phyloP scores from a whole-genome alignment of 2,888 invertebrate species.

The Drosophila lacicola region DNA sequence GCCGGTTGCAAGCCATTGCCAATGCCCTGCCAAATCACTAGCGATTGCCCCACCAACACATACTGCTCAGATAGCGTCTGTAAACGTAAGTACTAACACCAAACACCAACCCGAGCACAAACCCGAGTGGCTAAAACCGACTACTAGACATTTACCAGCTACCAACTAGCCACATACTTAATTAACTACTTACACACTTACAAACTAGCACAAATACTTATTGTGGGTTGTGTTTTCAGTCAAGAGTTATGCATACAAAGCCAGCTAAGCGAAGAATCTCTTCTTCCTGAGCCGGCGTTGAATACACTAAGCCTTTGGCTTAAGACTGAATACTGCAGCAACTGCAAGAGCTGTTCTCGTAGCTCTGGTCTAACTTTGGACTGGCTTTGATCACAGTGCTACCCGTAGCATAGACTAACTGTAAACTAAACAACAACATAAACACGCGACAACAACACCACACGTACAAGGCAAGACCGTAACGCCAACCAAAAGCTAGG shows the following conservation, averaged over 20 bases:
- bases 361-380: slow-evolving; percentile 37
- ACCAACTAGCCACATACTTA: slow-evolving; percentile 37
- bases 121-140: slow-evolving; percentile 35
- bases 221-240: background rate
- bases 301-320: background rate
- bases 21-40: slow-evolving; percentile 89
- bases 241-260: background rate
- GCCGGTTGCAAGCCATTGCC: slow-evolving; percentile 92
- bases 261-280: background rate
- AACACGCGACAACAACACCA: slow-evolving; percentile 43
- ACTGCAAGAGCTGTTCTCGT: background rate
- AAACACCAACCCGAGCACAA: slow-evolving; percentile 37
- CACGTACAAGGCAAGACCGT: slow-evolving; percentile 41
- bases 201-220: slow-evolving; percentile 51
- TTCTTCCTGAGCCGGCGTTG: background rate
- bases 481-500: slow-evolving; percentile 29
- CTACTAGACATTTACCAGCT: slow-evolving; percentile 55
- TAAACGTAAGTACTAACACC: slow-evolving; percentile 88
- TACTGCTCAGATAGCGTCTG: slow-evolving; percentile 93
- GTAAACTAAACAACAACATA: slow-evolving; percentile 47
- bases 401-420: slow-evolving; percentile 58
- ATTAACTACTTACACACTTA: slow-evolving; percentile 58
- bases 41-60: slow-evolving; percentile 91
- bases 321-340: background rate
- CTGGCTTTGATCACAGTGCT: slow-evolving; percentile 41